A percentile compares a stretch with the other conserved stretches of the same genome.
Evolutionary conservation across 2,113 vertebrate species (phyloP).

Genomic region (Dipodomys ordii): DNA sequence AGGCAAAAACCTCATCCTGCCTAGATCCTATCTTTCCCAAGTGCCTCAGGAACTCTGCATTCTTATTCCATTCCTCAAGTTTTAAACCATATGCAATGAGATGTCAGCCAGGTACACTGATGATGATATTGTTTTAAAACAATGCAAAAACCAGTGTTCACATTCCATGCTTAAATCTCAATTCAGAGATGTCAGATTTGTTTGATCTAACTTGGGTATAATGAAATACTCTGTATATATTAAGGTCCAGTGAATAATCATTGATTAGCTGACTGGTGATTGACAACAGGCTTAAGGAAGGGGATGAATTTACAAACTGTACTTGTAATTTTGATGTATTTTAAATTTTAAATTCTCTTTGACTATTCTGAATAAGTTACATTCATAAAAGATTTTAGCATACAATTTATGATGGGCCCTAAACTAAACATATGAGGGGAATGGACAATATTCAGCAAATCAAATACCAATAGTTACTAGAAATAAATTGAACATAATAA

Average conservation of each 20-base stretch:
- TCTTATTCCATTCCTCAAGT: background rate
- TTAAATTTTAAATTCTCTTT: conserved; percentile 4
- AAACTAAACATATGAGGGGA: background rate
- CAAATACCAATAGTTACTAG: conserved; percentile 28
- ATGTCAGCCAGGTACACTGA: background rate
- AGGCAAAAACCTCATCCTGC: background rate
- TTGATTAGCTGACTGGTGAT: background rate
- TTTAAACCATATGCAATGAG: conserved; percentile 22
- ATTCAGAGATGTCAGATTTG: background rate
- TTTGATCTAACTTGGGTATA: background rate
- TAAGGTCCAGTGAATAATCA: background rate
- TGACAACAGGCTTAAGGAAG: conserved; percentile 38
- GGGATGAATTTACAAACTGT: background rate
- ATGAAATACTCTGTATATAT: background rate
- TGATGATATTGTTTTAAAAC: background rate
- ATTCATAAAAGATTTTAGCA: background rate
- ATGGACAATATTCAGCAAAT: background rate
- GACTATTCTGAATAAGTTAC: background rate
- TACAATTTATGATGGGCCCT: background rate
- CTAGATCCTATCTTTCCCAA: background rate
- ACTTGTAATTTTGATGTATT: background rate
- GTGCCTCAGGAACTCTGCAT: background rate
- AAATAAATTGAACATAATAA: conserved; percentile 45
- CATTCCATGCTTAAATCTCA: background rate
- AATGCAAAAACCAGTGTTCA: background rate